Evolutionary conservation across 1,140 invertebrate species (phyloP), one percentile per base, ranked within the genome.

Genomic region (Hyles euphorbiae): DNA sequence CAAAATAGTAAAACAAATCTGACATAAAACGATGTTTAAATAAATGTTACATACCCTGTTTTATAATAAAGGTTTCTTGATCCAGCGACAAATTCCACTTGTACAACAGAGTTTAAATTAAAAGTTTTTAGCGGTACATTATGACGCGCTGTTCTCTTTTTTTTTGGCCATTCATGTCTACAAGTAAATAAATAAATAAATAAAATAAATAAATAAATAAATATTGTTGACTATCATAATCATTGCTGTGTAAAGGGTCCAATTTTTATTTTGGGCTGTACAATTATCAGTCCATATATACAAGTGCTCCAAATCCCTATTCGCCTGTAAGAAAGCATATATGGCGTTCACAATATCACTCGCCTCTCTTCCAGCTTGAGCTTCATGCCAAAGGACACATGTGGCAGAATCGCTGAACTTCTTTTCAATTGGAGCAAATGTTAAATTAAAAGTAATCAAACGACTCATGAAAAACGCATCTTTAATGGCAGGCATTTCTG

Each of bases 371-470:
- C 53, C 59, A 43, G 59, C 49, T 51, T 46, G 49, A 32, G 48
- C n/a, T 52, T 56, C 50, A 47, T 62, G 54, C 49, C 36, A 57
- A 11, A 62, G 43, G 22, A 53, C 53, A 55, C 45, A 61, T 22
- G 22, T 46, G 34, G 40, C 48, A 11, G 53, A 34, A 54, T 60
- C 33, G 33, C 48, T 50, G 45, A 48, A 48, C 4, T 53, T 52
- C 10, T 58, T 58, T 50, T 63, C 11, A 50, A 58, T 58, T n/a
- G 61, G 56, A 34, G 56, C 61, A 59, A 58, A 63, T 12, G 56
- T 63, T 50, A 58, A 44, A 59, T 63, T 63, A 59, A 61, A 61
- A 8, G 60, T 56, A 33, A 61, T 34, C 45, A 62, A 58, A 22
- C 55, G 44, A 48, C 54, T 62, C 34, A 62, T 43, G 33, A 62